Percentiles rank a stretch among this genome's conserved stretches.
Evolutionary conservation across 2,113 vertebrate genomes (phyloP).

Genomic region (Felis chaus): DNA sequence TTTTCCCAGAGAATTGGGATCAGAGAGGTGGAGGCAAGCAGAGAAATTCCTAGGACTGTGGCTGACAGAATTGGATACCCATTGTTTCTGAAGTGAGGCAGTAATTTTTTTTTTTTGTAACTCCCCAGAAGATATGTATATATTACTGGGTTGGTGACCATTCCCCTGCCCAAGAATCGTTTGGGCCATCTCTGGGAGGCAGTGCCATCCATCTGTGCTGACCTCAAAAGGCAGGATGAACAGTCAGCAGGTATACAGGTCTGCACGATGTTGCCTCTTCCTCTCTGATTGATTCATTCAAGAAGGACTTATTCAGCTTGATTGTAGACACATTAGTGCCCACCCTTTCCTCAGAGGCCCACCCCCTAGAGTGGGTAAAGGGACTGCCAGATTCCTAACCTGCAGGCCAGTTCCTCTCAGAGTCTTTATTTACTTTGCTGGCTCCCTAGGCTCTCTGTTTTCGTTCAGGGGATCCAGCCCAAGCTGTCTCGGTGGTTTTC

Average conservation of each 20-base stretch:
- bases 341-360: background rate
- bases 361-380: background rate
- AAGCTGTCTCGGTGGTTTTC: background rate
- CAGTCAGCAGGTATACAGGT: background rate
- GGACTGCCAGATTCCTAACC: background rate
- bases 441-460: background rate
- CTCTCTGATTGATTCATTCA: background rate
- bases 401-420: background rate
- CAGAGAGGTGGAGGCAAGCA: background rate
- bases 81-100: background rate
- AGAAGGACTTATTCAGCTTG: background rate
- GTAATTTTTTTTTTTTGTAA: background rate
- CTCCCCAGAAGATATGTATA: background rate
- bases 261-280: background rate
- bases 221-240: background rate
- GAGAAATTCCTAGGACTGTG: background rate
- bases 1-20: background rate
- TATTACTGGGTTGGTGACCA: background rate
- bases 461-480: background rate
- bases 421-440: background rate
- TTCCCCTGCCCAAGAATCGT: background rate
- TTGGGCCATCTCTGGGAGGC: background rate
- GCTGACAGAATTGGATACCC: background rate
- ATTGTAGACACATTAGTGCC: background rate
- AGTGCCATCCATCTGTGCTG: background rate